These are phyloP conservation scores for Idaea biselata DNA, from an alignment of 2,888 invertebrate species.

Conservation along the genomic window DNA sequence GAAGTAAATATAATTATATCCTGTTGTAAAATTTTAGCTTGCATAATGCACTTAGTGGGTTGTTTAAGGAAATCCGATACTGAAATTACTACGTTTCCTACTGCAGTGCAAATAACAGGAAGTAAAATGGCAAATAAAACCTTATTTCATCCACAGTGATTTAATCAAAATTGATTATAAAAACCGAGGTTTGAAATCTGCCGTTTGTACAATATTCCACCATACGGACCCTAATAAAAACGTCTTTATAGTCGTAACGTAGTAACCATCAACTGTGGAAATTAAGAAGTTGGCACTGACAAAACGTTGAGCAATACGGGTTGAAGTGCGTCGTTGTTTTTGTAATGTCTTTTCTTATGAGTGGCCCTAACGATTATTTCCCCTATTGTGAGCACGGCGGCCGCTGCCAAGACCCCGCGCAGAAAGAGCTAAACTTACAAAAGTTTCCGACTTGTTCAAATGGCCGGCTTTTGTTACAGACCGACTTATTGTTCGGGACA, in stretches of 20 bases:
- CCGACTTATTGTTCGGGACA: slow-evolving; percentile 79
- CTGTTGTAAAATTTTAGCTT: not conserved
- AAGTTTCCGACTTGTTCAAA: slow-evolving; percentile 79
- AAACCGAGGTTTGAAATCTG: not conserved
- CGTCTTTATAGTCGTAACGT: slow-evolving; percentile 26
- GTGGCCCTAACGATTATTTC: slow-evolving; percentile 77
- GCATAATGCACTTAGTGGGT: not conserved
- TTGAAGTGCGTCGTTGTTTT: slow-evolving; percentile 73
- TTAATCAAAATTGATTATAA: not conserved
- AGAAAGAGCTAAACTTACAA: slow-evolving; percentile 79
- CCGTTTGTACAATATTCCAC: not conserved
- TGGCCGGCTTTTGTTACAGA: slow-evolving; percentile 78
- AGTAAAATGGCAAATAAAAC: not conserved
- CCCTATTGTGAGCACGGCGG: slow-evolving; percentile 68
- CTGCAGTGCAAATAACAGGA: not conserved
- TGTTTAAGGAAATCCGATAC: not conserved
- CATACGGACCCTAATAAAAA: slow-evolving; percentile 11
- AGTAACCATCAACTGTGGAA: slow-evolving; percentile 38
- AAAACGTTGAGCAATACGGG: slow-evolving; percentile 68
- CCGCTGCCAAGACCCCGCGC: slow-evolving; percentile 71
- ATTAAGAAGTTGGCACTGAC: slow-evolving; percentile 64
- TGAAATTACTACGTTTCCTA: not conserved
- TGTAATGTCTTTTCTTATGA: slow-evolving; percentile 75
- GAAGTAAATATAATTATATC: not conserved
- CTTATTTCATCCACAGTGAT: not conserved